These are phyloP conservation scores for Chrysolina americana DNA, from an alignment of 2,888 invertebrate genomes.

Conservation along the genomic window DNA sequence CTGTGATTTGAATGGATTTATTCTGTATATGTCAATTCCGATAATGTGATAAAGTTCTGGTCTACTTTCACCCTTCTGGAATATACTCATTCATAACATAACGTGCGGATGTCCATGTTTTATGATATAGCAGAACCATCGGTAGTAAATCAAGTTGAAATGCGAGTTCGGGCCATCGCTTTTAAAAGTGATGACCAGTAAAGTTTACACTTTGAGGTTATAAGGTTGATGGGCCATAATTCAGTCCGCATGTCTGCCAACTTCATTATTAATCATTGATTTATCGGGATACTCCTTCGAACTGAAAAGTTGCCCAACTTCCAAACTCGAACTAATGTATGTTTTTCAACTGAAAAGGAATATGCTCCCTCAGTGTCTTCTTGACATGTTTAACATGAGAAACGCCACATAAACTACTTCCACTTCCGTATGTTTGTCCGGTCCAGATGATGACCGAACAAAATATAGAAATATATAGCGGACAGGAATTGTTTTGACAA, in stretches of 20 bases:
- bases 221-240: slow-evolving; percentile 59
- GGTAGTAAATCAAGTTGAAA: slow-evolving; percentile 49
- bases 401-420: slow-evolving; percentile 46
- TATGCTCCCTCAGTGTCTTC: slow-evolving; percentile 42
- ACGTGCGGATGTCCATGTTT: slow-evolving; percentile 44
- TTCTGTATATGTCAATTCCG: not conserved
- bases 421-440: slow-evolving; percentile 49
- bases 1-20: not conserved
- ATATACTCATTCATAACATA: slow-evolving; percentile 35
- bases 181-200: slow-evolving; percentile 62
- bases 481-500: slow-evolving; percentile 39
- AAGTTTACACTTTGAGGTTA: slow-evolving; percentile 60
- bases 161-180: slow-evolving; percentile 51
- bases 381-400: slow-evolving; percentile 34
- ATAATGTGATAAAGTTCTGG: slow-evolving; percentile 7
- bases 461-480: slow-evolving; percentile 46
- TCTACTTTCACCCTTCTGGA: slow-evolving; percentile 19
- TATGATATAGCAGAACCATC: slow-evolving; percentile 43
- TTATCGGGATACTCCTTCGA: slow-evolving; percentile 58
- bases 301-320: slow-evolving; percentile 54
- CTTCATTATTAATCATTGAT: slow-evolving; percentile 65
- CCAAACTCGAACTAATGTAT: slow-evolving; percentile 28
- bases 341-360: slow-evolving; percentile 50
- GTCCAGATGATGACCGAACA: slow-evolving; percentile 11
- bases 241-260: slow-evolving; percentile 56